Evolutionary conservation across 2,888 invertebrate species (phyloP), one percentile per base, ranked within the genome.

Genomic region (Toxonevra muliebris): DNA sequence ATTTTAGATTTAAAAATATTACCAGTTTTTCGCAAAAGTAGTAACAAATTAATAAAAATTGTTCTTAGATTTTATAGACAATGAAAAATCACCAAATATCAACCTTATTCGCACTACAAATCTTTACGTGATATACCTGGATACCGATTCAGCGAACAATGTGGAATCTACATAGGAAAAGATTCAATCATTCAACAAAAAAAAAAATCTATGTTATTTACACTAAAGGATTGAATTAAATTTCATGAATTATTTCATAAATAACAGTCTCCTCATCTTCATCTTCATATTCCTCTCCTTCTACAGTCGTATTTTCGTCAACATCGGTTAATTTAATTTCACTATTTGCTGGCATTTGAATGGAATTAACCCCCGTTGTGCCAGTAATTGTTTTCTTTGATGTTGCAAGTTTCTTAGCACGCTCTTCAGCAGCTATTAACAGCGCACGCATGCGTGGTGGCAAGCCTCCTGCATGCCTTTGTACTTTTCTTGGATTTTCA

Each of bases 171-270:
- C n/a, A n/a, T n/a, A n/a, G n/a, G n/a, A n/a, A n/a, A n/a, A n/a
- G n/a, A n/a, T n/a, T n/a, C n/a, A n/a, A n/a, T n/a, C n/a, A n/a
- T n/a, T n/a, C n/a, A n/a, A n/a, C n/a, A n/a, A n/a, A n/a, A n/a
- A n/a, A n/a, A n/a, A n/a, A n/a, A n/a, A n/a, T n/a, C n/a, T n/a
- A n/a, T n/a, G n/a, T n/a, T n/a, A 30, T 30, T 30, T 30, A 30
- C 7, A 30, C 2, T 4, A 30, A 30, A 30, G 30, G 7, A 30
- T 30, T 30, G 19, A 54, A 43, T 67, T 69, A 73, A 48, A 74
- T 73, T 61, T 73, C 74, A 65, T 71, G 73, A 45, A 74, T 74
- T 43, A 74, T 72, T 70, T 74, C 74, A 66, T 74, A 74, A 53
- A 74, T 71, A 67, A 74, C 71, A 30, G 71, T 73, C 70, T 74